Conservation (phyloP, 2,888 invertebrate species). For the Amiota mariae region DNA sequence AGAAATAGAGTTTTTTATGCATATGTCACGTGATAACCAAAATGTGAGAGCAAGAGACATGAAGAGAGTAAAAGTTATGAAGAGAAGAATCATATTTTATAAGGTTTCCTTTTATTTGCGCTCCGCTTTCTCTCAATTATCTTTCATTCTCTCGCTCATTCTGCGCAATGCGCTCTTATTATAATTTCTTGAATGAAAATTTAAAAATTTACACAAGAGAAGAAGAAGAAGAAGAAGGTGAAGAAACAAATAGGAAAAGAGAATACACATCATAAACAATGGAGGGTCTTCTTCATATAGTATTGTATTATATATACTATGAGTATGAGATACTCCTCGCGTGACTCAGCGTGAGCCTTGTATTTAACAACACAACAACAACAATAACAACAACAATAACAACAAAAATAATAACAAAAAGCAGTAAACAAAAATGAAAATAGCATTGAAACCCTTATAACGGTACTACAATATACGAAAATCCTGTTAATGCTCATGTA, state of each 20-base stretch:
- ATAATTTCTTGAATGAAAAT: conserved; percentile 6
- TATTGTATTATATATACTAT: neutral
- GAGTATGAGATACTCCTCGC: conserved; percentile 24
- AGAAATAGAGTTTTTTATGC: neutral
- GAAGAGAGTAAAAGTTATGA: neutral
- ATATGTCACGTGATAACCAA: conserved; percentile 15
- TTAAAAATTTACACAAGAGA: neutral
- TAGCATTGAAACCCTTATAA: conserved; percentile 10
- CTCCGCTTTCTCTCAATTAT: neutral
- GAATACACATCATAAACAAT: neutral
- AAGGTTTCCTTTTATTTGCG: too few relatives aligned
- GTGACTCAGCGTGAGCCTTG: conserved; percentile 49
- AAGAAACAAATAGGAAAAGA: neutral
- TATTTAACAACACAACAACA: neutral
- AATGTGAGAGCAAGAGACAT: neutral
- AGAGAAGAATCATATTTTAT: neutral
- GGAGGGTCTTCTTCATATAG: neutral
- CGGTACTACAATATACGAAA: conserved; percentile 27
- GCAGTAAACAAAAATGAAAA: neutral
- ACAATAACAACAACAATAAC: conserved; percentile 1
- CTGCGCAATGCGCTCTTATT: too few relatives aligned
- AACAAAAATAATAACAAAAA: too few relatives aligned
- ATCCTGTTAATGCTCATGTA: conserved; percentile 54
- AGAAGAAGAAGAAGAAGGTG: neutral
- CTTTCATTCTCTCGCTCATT: neutral